A percentile compares a stretch with the other conserved stretches of the same genome.
Conservation (phyloP, 2,797 vertebrate genomes). For the Crocidura indochinensis region DNA sequence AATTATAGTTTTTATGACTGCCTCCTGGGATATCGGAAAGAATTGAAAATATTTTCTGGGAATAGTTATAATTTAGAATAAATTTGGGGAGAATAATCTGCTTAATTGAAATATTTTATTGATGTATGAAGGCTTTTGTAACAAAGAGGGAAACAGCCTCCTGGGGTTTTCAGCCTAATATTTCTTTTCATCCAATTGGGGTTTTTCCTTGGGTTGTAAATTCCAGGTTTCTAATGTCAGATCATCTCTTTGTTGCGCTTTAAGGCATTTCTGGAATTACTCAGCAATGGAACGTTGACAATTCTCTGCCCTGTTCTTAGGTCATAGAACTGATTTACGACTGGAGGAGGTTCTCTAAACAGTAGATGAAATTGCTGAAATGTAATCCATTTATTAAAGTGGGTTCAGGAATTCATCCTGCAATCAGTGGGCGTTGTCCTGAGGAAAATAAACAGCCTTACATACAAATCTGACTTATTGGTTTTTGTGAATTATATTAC, state of each 20-base stretch:
- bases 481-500: constrained; percentile 59
- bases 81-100: constrained; percentile 78
- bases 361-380: constrained; percentile 80
- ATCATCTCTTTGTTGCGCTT: constrained; percentile 72
- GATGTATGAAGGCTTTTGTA: constrained; percentile 66
- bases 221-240: constrained; percentile 78
- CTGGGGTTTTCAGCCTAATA: constrained; percentile 75
- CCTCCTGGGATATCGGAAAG: constrained; percentile 87
- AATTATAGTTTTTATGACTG: constrained; percentile 94
- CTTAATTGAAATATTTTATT: constrained; percentile 81
- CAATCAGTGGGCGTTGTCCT: constrained; percentile 44
- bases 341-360: constrained; percentile 76
- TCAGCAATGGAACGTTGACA: constrained; percentile 76
- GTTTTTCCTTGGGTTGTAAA: constrained; percentile 88
- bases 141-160: constrained; percentile 56
- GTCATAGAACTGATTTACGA: constrained; percentile 79
- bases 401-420: constrained; percentile 58
- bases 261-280: constrained; percentile 84
- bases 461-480: constrained; percentile 4
- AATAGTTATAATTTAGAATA: constrained; percentile 83
- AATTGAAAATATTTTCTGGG: constrained; percentile 88
- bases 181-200: constrained; percentile 83
- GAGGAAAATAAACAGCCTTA: constrained; percentile 36
- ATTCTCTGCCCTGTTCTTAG: constrained; percentile 72
- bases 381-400: constrained; percentile 81